Conservation (phyloP, 2,113 vertebrate species). For the Mustela lutreola region DNA sequence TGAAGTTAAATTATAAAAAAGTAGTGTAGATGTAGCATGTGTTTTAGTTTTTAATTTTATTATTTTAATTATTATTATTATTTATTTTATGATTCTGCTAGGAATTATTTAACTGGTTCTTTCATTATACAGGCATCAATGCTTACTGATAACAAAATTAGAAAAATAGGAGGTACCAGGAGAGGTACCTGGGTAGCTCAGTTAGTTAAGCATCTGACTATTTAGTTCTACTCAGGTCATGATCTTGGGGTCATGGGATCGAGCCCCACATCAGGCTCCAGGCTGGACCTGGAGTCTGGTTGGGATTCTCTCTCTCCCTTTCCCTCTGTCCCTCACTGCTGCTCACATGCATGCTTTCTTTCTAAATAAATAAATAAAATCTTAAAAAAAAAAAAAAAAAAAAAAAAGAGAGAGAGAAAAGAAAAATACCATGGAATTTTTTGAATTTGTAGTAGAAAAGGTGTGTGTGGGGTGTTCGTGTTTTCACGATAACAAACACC, state of each 20-base stretch:
- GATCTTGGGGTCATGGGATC: neutral
- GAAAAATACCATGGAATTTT: slow-evolving; percentile 36
- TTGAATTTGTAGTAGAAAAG: neutral
- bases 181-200: neutral
- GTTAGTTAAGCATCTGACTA: neutral
- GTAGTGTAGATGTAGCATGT: neutral
- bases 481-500: neutral
- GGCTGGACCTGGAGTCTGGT: neutral
- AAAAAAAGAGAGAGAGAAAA: neutral
- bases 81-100: slow-evolving; percentile 49
- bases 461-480: neutral
- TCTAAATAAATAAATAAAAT: neutral
- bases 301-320: neutral
- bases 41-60: neutral
- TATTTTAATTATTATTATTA: slow-evolving; percentile 46
- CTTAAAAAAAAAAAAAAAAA: neutral
- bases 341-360: neutral
- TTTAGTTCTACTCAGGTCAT: neutral
- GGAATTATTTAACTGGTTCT: slow-evolving; percentile 55
- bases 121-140: slow-evolving; percentile 1
- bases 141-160: slow-evolving; percentile 36
- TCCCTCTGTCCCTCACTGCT: neutral
- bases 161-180: neutral
- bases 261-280: neutral
- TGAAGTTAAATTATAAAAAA: slow-evolving; percentile 53